These are phyloP conservation scores for Leptinotarsa haldemani DNA, from an alignment of 2,888 invertebrate genomes.

Conservation along the genomic window DNA sequence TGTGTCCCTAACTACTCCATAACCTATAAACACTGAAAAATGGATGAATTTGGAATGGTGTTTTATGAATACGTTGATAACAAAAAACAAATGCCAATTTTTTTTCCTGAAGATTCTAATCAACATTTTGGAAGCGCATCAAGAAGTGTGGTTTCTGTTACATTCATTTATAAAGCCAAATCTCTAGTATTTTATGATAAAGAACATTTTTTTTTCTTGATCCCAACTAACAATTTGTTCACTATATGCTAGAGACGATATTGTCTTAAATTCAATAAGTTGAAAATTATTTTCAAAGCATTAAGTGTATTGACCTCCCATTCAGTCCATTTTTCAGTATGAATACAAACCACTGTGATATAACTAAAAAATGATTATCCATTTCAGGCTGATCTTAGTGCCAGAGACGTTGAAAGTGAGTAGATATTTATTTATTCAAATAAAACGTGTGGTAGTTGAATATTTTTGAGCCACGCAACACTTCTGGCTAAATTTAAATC, in stretches of 20 bases:
- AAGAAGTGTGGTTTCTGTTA: too few relatives aligned
- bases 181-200: too few relatives aligned
- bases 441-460: slow-evolving; percentile 30
- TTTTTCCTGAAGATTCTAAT: too few relatives aligned
- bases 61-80: too few relatives aligned
- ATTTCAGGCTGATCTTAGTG: slow-evolving; percentile 85
- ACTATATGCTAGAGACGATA: too few relatives aligned
- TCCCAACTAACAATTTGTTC: too few relatives aligned
- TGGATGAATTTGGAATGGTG: background rate
- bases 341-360: background rate
- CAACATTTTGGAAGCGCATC: too few relatives aligned
- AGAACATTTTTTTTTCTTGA: too few relatives aligned
- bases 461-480: slow-evolving; percentile 41
- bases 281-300: too few relatives aligned
- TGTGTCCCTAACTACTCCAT: background rate
- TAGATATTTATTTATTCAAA: slow-evolving; percentile 60
- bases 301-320: background rate
- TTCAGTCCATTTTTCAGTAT: slow-evolving; percentile 7
- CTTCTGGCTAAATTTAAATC: slow-evolving; percentile 50
- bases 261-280: too few relatives aligned
- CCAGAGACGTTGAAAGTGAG: slow-evolving; percentile 92
- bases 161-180: too few relatives aligned
- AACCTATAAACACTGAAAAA: slow-evolving; percentile 7
- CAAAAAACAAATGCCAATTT: too few relatives aligned
- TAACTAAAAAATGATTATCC: slow-evolving; percentile 26